Evolutionary conservation across 2,113 vertebrate genomes (phyloP).

Genomic region (Geothlypis trichas): DNA sequence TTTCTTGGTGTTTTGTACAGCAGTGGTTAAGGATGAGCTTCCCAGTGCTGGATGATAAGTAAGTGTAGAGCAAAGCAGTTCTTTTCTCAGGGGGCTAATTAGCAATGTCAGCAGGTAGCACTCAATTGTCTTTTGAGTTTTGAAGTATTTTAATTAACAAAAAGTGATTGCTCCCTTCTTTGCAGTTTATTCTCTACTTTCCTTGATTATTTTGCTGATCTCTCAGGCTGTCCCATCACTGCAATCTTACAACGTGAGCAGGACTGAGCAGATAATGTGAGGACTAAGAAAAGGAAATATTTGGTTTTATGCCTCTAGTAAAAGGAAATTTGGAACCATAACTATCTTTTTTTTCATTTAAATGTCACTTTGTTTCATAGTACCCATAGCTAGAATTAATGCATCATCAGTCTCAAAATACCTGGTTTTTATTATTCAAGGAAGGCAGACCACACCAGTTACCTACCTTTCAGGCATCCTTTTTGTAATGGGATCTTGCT

Average conservation of each 20-base stretch:
- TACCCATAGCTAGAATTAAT: not conserved
- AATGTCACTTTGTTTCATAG: not conserved
- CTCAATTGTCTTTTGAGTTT: not conserved
- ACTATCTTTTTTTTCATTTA: not conserved
- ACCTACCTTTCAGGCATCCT: not conserved
- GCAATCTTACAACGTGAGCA: not conserved
- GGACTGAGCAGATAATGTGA: fast-evolving
- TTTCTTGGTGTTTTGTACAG: not conserved
- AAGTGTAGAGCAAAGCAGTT: not conserved
- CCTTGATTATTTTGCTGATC: not conserved
- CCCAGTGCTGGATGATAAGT: not conserved
- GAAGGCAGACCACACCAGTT: not conserved
- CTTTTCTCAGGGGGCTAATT: not conserved
- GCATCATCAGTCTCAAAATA: not conserved
- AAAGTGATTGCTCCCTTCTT: not conserved
- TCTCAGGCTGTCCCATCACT: not conserved
- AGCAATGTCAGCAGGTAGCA: not conserved
- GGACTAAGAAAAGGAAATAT: not conserved
- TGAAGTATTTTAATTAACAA: not conserved
- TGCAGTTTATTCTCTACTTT: not conserved
- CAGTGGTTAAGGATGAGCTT: not conserved
- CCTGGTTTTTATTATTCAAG: not conserved
- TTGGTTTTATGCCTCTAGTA: not conserved
- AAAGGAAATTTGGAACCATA: not conserved
- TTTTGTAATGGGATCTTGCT: not conserved